Conservation (phyloP, 2,113 vertebrate species). For the Melanotaenia duboulayi region DNA sequence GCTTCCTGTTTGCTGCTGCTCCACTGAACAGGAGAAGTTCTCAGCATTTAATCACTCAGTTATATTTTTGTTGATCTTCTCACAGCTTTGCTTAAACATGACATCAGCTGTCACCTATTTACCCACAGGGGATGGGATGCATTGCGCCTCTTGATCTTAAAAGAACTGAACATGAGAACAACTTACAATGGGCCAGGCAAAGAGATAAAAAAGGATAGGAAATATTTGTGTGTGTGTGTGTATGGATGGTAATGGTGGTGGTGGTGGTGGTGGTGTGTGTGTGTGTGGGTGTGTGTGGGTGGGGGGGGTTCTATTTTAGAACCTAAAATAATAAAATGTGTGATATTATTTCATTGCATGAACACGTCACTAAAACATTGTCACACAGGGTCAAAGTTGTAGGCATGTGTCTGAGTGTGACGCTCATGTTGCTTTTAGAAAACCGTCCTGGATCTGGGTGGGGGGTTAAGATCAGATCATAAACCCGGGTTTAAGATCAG, state of each 20-base stretch:
- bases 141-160: slow-evolving; percentile 48
- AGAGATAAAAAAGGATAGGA: background rate
- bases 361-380: background rate
- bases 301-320: background rate
- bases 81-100: slow-evolving; percentile 47
- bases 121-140: slow-evolving; percentile 17
- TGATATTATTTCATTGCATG: too few relatives aligned
- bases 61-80: slow-evolving; percentile 57
- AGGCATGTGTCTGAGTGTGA: background rate
- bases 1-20: slow-evolving; percentile 32
- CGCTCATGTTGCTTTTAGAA: background rate
- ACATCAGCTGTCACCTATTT: slow-evolving; percentile 60
- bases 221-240: too few relatives aligned
- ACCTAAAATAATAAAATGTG: too few relatives aligned
- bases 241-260: too few relatives aligned
- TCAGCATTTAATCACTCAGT: slow-evolving; percentile 49
- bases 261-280: too few relatives aligned
- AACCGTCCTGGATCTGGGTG: background rate
- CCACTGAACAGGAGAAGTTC: slow-evolving; percentile 10
- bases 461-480: too few relatives aligned
- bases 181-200: background rate
- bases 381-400: background rate
- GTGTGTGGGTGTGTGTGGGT: too few relatives aligned
- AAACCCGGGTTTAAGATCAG: too few relatives aligned
- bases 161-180: slow-evolving; percentile 24